Percentiles rank a stretch among this genome's conserved stretches.
Conservation (phyloP, 2,797 vertebrate species). For the Loris lydekkerianus region DNA sequence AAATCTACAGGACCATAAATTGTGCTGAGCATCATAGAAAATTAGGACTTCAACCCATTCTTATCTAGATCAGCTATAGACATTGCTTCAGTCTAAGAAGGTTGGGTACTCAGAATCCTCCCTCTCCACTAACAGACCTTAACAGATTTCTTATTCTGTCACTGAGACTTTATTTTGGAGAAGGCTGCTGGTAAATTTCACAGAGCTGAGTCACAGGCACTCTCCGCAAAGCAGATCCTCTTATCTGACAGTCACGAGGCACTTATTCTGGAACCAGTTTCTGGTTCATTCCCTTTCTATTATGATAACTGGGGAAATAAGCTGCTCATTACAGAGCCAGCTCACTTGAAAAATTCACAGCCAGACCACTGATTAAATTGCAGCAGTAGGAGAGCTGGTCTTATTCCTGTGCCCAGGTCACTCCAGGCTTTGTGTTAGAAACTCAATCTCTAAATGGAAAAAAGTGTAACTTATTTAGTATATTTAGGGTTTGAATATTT, state of each 20-base stretch:
- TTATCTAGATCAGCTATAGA: not conserved
- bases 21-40: not conserved
- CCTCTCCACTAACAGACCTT: not conserved
- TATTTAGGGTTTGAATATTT: not conserved
- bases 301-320: constrained; percentile 67
- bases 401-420: not conserved
- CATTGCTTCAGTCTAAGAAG: not conserved
- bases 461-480: not conserved
- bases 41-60: not conserved
- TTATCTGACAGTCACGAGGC: constrained; percentile 35
- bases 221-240: not conserved
- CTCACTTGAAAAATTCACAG: constrained; percentile 66
- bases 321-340: constrained; percentile 60
- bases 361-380: constrained; percentile 58
- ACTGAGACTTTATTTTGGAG: constrained; percentile 35
- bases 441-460: constrained; percentile 12
- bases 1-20: not conserved
- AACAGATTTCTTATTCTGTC: constrained; percentile 48
- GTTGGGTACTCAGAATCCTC: not conserved
- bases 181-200: constrained; percentile 67
- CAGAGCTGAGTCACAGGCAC: constrained; percentile 68
- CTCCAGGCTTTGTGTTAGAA: not conserved
- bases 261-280: constrained; percentile 51
- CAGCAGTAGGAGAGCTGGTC: not conserved
- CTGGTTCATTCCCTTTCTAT: constrained; percentile 71